A percentile compares a stretch with the other conserved stretches of the same genome.
Evolutionary conservation across 2,888 invertebrate genomes (phyloP).

Genomic region (Beris morrisii): DNA sequence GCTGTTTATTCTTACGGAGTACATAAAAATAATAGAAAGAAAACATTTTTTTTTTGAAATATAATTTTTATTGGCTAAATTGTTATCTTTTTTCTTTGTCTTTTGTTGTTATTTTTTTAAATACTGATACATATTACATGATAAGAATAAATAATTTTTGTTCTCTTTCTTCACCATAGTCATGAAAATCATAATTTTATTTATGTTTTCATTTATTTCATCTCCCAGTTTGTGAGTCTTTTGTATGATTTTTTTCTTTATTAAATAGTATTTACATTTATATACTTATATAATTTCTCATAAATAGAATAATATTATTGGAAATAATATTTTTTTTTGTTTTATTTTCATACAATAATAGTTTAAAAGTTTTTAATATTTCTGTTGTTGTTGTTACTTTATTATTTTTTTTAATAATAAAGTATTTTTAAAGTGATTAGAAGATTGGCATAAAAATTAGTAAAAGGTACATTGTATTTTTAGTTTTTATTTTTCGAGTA

Average conservation of each 20-base stretch:
- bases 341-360: background rate
- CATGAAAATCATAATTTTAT: too few species aligned
- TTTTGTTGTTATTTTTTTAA: conserved; percentile 1
- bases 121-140: conserved; percentile 8
- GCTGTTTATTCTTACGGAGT: too few species aligned
- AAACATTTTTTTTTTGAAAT: conserved; percentile 7
- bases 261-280: conserved; percentile 2
- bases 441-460: too few species aligned
- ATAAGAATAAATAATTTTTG: conserved; percentile 9
- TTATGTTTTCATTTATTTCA: background rate
- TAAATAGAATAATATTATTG: too few species aligned
- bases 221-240: background rate
- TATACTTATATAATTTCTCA: too few species aligned
- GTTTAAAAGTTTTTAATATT: background rate
- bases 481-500: too few species aligned
- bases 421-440: too few species aligned
- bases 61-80: conserved; percentile 3
- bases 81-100: background rate
- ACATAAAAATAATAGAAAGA: too few species aligned
- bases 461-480: too few species aligned
- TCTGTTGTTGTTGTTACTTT: too few species aligned
- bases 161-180: background rate
- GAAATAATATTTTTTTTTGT: background rate
- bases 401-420: too few species aligned
- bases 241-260: background rate